Conservation (phyloP, 2,888 invertebrate species). For the Plagiodera versicolora region DNA sequence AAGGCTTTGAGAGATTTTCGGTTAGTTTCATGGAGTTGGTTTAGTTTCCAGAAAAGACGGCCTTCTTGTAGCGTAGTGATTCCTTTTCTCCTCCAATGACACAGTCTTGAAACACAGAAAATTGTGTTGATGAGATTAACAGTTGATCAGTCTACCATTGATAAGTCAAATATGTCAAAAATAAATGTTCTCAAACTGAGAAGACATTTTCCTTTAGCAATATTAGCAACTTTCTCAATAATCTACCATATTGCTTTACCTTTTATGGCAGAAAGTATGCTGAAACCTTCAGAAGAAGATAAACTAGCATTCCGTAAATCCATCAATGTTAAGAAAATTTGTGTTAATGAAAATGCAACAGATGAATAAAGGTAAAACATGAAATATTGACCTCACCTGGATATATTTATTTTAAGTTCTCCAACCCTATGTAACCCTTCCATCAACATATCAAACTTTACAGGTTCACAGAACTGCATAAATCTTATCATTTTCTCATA, state of each 20-base stretch:
- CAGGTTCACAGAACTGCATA: constrained; percentile 69
- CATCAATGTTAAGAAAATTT: background rate
- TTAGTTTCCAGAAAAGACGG: constrained; percentile 66
- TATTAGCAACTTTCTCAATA: constrained; percentile 16
- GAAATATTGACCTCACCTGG: constrained; percentile 49
- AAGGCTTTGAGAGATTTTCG: constrained; percentile 57
- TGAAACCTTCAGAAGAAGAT: constrained; percentile 24
- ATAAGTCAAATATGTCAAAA: constrained; percentile 7
- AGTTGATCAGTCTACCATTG: background rate
- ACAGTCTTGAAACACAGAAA: constrained; percentile 54
- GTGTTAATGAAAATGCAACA: background rate
- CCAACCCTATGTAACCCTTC: constrained; percentile 74
- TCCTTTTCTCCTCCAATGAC: constrained; percentile 71
- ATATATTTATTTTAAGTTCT: constrained; percentile 66
- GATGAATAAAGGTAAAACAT: background rate
- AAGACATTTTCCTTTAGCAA: constrained; percentile 16
- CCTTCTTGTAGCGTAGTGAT: constrained; percentile 67
- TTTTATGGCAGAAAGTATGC: constrained; percentile 14
- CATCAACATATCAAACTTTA: constrained; percentile 75
- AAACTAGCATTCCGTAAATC: background rate
- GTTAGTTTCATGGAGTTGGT: constrained; percentile 62
- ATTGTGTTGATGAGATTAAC: no score
- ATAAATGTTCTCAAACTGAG: constrained; percentile 10
- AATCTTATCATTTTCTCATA: constrained; percentile 68
- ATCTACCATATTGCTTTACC: constrained; percentile 26